A percentile compares a stretch with the other conserved stretches of the same genome.
Conservation (phyloP, 1,140 invertebrate species). For the Neocloeon triangulifer region DNA sequence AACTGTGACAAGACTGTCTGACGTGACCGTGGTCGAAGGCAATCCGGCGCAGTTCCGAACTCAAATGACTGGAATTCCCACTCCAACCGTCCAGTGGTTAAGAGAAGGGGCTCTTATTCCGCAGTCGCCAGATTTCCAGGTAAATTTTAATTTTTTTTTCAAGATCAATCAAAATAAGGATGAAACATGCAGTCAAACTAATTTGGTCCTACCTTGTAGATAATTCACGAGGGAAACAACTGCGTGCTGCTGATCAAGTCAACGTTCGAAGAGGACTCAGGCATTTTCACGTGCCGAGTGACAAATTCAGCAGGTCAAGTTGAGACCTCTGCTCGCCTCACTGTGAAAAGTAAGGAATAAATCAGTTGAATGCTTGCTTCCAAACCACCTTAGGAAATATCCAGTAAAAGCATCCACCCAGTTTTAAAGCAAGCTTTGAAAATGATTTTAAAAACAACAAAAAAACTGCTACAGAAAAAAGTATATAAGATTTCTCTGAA, state of each 20-base stretch:
- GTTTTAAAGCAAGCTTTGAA: too few species aligned
- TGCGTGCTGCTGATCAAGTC: slow-evolving; percentile 73
- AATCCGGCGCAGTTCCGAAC: slow-evolving; percentile 73
- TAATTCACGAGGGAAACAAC: slow-evolving; percentile 76
- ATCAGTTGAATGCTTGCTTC: slow-evolving; percentile 9
- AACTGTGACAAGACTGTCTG: slow-evolving; percentile 51
- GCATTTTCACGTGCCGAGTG: slow-evolving; percentile 73
- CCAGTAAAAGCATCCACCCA: too few species aligned
- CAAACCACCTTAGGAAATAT: neutral
- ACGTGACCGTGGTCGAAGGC: slow-evolving; percentile 64
- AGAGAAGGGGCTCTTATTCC: slow-evolving; percentile 73
- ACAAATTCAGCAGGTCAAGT: slow-evolving; percentile 76
- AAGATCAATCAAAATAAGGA: neutral
- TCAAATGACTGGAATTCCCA: slow-evolving; percentile 52
- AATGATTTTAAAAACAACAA: too few species aligned
- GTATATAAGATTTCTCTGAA: too few species aligned
- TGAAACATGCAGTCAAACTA: neutral
- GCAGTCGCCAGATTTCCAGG: slow-evolving; percentile 77
- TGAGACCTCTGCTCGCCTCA: slow-evolving; percentile 76
- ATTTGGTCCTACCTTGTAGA: slow-evolving; percentile 27
- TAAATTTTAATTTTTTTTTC: too few species aligned
- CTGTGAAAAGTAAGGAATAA: slow-evolving; percentile 95
- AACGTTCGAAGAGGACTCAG: slow-evolving; percentile 84
- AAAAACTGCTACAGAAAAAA: too few species aligned
- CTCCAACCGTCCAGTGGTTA: slow-evolving; percentile 72